Percentiles rank a stretch among this genome's conserved stretches.
Conservation (phyloP, 2,113 vertebrate genomes). For the Corythaeola cristata region DNA sequence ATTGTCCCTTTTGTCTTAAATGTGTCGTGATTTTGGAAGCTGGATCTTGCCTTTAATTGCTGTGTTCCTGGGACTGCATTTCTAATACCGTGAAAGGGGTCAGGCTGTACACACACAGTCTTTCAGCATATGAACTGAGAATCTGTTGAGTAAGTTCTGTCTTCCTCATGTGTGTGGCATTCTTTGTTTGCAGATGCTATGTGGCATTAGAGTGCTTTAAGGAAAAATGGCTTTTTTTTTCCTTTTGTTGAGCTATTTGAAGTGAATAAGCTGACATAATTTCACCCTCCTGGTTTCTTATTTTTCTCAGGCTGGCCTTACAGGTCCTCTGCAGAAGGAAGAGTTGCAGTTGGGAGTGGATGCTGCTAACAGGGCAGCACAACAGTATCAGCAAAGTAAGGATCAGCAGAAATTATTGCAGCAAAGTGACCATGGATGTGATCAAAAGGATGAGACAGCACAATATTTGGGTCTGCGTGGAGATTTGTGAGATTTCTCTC, state of each 20-base stretch:
- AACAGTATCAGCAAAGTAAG: conserved; percentile 86
- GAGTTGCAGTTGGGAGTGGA: conserved; percentile 90
- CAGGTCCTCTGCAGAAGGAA: conserved; percentile 86
- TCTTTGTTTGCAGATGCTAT: not conserved
- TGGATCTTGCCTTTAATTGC: not conserved
- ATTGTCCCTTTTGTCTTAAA: not conserved
- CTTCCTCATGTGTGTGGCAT: not conserved
- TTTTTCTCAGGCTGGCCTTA: conserved; percentile 72
- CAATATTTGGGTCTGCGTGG: not conserved
- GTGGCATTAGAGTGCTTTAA: not conserved
- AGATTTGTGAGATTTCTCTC: not conserved
- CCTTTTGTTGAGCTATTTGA: not conserved
- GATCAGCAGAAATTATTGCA: not conserved
- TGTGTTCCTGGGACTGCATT: not conserved
- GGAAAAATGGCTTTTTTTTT: not conserved
- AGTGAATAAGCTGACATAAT: not conserved
- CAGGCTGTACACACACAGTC: fast-evolving
- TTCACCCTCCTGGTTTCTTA: not conserved
- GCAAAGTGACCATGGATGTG: not conserved
- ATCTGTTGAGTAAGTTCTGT: not conserved
- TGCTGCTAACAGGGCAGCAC: conserved; percentile 82
- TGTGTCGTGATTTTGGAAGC: not conserved
- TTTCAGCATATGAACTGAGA: not conserved
- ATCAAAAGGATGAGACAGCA: not conserved
- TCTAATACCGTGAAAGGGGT: not conserved